Evolutionary conservation across 2,113 vertebrate species (phyloP), one percentile per base, ranked within the genome.

Genomic region (Odocoileus hemionus): DNA sequence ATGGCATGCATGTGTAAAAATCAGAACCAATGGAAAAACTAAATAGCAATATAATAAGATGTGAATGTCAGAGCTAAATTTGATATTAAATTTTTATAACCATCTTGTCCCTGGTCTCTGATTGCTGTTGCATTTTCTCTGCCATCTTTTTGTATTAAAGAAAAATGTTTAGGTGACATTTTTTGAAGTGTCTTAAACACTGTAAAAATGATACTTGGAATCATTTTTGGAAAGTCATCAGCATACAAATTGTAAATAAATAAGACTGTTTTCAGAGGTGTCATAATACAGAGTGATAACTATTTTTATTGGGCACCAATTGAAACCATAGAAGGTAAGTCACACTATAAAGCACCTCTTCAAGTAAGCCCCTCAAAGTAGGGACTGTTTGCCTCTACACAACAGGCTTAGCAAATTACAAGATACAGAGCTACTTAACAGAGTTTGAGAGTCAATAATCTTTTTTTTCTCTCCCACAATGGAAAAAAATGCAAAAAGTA

Each of bases 171-270:
- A 85, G 39, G 16, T 11, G 12, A 43, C 79, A 88, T 50, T 64
- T 60, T 58, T 95, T 70, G 33, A 94, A 96, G 26, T 94, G 12
- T 67, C 60, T 61, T 9, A 89, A 95, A 86, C 21, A 89, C 2
- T 74, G 12, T 79, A 13, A 43, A 86, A 36, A 55, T 67, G 23
- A 67, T 94, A 57, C 79, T 83, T 95, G 70, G 52, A 74, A 55
- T 96, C 47, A 80, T 85, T 45, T 90, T 83, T 94, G 78, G 86
- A 95, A 96, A 94, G 39, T 70, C 30, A 61, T 79, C 84, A 82
- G 15, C 93, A 84, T 89, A 70, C 28, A 94, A 76, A 92, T 50
- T 89, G 25, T 79, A 91, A 89, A 76, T 28, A 88, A 93, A 43
- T 23, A 58, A 52, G 43, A 57, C 26, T 33, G 47, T 55, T 88